These are phyloP conservation scores for Diploptera punctata DNA, from an alignment of 2,888 invertebrate species.

Conservation along the genomic window DNA sequence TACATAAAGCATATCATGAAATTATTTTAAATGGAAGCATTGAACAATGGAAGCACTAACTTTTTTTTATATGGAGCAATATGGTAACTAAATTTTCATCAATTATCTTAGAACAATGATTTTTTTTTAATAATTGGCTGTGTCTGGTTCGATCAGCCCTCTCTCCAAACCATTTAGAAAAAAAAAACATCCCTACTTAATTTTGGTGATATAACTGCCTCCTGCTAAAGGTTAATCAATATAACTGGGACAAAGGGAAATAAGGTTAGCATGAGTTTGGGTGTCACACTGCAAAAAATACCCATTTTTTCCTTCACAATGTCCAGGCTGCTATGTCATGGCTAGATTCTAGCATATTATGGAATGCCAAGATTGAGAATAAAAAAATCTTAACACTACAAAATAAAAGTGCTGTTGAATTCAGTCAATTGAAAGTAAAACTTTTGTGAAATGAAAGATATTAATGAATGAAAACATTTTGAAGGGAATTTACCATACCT, in stretches of 20 bases:
- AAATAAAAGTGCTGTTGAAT: too few species aligned
- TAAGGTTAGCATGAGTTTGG: neutral
- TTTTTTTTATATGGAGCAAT: neutral
- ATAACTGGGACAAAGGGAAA: neutral
- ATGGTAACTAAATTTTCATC: conserved; percentile 19
- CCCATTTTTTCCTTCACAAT: neutral
- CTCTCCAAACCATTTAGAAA: conserved; percentile 3
- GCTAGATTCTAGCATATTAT: neutral
- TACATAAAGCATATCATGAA: too few species aligned
- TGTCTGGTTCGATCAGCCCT: conserved; percentile 3
- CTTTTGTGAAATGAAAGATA: too few species aligned
- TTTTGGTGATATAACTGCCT: conserved; percentile 4
- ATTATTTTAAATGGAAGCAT: conserved; percentile 12
- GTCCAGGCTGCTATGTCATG: neutral
- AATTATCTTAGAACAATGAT: neutral
- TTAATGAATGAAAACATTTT: too few species aligned
- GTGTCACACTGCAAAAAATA: neutral
- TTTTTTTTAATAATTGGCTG: conserved; percentile 5
- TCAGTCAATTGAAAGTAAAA: too few species aligned
- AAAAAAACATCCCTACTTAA: conserved; percentile 6
- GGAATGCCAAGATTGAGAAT: neutral
- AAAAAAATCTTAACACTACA: too few species aligned
- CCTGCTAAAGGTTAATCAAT: neutral
- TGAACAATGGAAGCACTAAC: conserved; percentile 2
- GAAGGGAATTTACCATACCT: too few species aligned